Evolutionary conservation across 2,113 vertebrate genomes (phyloP), one percentile per base, ranked within the genome.

Genomic region (Ranitomeya imitator): DNA sequence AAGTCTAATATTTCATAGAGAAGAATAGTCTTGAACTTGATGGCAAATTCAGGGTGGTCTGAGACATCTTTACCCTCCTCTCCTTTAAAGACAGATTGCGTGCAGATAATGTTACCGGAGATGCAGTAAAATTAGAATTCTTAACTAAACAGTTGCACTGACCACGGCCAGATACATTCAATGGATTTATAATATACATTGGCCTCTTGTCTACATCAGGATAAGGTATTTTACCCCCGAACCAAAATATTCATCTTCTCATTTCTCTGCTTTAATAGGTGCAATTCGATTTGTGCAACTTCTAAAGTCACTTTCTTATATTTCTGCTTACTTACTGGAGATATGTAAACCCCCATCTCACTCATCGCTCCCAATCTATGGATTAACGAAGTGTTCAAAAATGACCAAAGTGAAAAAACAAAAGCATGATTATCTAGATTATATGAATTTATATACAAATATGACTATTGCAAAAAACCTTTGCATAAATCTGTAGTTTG

Each of bases 1-100:
- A 90, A 16, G 63, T 45, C 88, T 91, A 93, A 90, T 79, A 88
- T 73, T 86, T 86, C 85, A 61, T 90, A 90, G 77, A 86, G 89
- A 80, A 59, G 90, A 90, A 80, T 3, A 88, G 15, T 52, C 77
- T 57, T 90, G 90, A 90, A 90, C 85, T 77, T 21, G 59, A 61
- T 74, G 71, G 85, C 55, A 63, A 63, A 63, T 10, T 37, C 59
- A 77, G 87, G 87, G 80, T 83, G 87, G 80, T 84, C 80, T 63
- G 5, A 63, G 51, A 83, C 73, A 69, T 83, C 79, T 71, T 71
- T 14, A n/a, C 26, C 54, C 45, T 18, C 73, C 71, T 37, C 1
- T 14, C 37, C 45, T 8, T 63, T 83, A 18, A 82, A 88, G 65
- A 59, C 67, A 87, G 61, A 74, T 21, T 82, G 78, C 81, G n/a